These are phyloP conservation scores for Patella ulyssiponensis DNA, from an alignment of 2,888 invertebrate genomes.

Conservation along the genomic window DNA sequence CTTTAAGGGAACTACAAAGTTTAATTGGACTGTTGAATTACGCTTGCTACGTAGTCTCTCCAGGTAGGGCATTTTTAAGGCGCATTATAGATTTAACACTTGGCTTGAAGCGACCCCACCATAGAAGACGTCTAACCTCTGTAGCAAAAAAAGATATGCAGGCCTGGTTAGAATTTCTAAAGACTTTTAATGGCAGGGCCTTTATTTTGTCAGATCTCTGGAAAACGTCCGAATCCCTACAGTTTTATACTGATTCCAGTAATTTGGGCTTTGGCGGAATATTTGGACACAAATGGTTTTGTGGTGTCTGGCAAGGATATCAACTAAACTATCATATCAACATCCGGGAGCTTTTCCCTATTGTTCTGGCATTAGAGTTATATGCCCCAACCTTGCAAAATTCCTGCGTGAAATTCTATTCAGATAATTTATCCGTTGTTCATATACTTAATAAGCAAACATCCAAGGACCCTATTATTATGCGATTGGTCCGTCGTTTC, in stretches of 20 bases:
- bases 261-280: background rate
- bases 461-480: background rate
- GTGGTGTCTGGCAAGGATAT: background rate
- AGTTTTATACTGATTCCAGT: too few relatives aligned
- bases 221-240: background rate
- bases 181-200: slow-evolving; percentile 27
- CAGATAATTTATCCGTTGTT: slow-evolving; percentile 15
- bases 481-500: background rate
- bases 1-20: slow-evolving; percentile 7
- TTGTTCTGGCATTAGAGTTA: slow-evolving; percentile 12
- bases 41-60: slow-evolving; percentile 26
- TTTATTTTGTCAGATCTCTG: background rate
- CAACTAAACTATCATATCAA: slow-evolving; percentile 17
- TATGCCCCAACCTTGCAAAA: background rate
- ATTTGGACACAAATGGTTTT: slow-evolving; percentile 1
- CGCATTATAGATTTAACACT: slow-evolving; percentile 37
- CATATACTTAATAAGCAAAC: slow-evolving; percentile 13
- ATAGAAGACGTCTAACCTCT: slow-evolving; percentile 16
- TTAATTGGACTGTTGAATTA: slow-evolving; percentile 38
- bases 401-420: background rate
- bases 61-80: slow-evolving; percentile 35
- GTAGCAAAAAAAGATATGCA: slow-evolving; percentile 25
- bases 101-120: slow-evolving; percentile 25
- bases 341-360: slow-evolving; percentile 15
- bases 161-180: slow-evolving; percentile 24